A percentile compares a stretch with the other conserved stretches of the same genome.
Conservation (phyloP, 1,140 invertebrate genomes). For the Phenacoccus solenopsis region DNA sequence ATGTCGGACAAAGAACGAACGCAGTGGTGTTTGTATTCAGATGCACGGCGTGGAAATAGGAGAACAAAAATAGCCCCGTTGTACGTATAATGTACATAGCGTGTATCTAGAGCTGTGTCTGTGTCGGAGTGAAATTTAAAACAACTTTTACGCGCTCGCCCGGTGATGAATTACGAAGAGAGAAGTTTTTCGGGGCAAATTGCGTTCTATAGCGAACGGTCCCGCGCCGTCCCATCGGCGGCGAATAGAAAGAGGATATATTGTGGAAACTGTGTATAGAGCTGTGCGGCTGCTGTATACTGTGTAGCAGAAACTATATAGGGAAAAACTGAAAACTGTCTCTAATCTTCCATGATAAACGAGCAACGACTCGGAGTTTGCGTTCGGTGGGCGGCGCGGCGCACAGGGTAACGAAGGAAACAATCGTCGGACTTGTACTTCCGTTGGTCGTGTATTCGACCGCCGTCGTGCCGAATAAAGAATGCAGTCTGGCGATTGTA, state of each 20-base stretch:
- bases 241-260: background rate
- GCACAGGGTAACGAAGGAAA: conserved; percentile 1
- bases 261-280: background rate
- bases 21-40: background rate
- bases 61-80: no score
- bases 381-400: no score
- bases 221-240: background rate
- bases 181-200: conserved; percentile 1
- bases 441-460: background rate
- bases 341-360: conserved; percentile 2
- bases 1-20: no score
- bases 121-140: background rate
- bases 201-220: background rate
- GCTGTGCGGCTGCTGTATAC: no score
- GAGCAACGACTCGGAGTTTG: background rate
- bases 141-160: background rate
- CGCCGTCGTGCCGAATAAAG: background rate
- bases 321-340: conserved; percentile 1
- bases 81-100: no score
- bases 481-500: background rate
- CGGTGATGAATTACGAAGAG: conserved; percentile 1
- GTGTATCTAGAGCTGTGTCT: no score
- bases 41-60: background rate
- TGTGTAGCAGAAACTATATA: background rate
- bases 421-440: conserved; percentile 1